phyloP scores from a whole-genome alignment of 1,140 invertebrate genomes.

The Maconellicoccus hirsutus region DNA sequence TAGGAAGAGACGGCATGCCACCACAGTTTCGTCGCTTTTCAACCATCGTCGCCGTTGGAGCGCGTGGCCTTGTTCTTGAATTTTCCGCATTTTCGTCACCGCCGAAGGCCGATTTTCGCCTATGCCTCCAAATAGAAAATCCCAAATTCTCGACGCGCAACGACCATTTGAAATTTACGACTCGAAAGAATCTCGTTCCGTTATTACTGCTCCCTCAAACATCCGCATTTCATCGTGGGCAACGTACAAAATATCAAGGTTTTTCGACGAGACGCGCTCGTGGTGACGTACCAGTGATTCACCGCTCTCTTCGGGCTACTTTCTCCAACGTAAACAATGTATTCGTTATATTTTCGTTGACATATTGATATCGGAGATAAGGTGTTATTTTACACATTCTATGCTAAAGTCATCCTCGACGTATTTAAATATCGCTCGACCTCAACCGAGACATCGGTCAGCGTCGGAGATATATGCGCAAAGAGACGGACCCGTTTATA shows the following conservation, averaged over 20 bases:
- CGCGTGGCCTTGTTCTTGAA: constrained; percentile 2
- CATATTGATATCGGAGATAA: neutral
- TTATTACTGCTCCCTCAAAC: neutral
- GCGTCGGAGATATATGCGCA: too few species aligned
- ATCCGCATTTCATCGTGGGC: neutral
- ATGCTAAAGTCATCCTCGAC: too few species aligned
- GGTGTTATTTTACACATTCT: too few species aligned
- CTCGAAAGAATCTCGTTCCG: neutral
- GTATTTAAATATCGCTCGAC: too few species aligned
- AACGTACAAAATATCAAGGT: neutral
- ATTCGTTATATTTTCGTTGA: neutral
- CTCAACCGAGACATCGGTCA: too few species aligned
- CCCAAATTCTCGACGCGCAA: too few species aligned
- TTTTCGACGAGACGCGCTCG: neutral
- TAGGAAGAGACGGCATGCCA: neutral
- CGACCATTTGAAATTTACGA: too few species aligned
- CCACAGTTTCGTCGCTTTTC: neutral
- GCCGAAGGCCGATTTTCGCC: too few species aligned
- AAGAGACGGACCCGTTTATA: too few species aligned
- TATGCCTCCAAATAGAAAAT: too few species aligned
- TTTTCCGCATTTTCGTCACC: neutral
- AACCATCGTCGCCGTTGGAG: neutral
- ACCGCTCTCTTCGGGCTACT: neutral
- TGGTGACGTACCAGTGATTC: neutral
- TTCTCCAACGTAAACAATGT: neutral